Conservation (phyloP, 2,797 vertebrate species). For the Rhincodon typus region DNA sequence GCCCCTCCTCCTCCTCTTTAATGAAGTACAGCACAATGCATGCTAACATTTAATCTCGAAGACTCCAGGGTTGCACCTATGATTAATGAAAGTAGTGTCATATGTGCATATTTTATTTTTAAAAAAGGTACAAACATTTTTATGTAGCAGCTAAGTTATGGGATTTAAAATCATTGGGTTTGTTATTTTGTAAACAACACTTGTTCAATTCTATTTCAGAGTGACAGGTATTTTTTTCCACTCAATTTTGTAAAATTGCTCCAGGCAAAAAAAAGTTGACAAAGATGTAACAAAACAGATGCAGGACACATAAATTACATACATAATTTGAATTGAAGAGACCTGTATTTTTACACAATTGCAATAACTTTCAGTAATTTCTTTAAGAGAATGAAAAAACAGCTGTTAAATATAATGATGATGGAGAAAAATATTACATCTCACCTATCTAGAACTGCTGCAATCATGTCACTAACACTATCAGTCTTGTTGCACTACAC, state of each 20-base stretch:
- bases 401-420: too few species aligned
- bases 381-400: too few species aligned
- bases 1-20: neutral
- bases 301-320: neutral
- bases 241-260: neutral
- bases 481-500: neutral
- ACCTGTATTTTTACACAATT: neutral
- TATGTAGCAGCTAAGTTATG: neutral
- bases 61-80: slow-evolving; percentile 45
- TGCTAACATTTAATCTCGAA: slow-evolving; percentile 50
- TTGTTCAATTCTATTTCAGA: neutral
- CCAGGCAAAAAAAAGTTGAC: neutral
- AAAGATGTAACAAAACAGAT: neutral
- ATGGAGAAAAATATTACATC: too few species aligned
- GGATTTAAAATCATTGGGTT: neutral
- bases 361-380: neutral
- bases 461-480: neutral
- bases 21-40: slow-evolving; percentile 48
- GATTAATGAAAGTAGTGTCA: neutral
- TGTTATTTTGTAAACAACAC: neutral
- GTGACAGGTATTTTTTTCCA: neutral
- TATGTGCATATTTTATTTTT: neutral
- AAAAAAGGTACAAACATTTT: neutral
- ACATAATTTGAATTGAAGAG: neutral
- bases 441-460: neutral